phyloP scores from a whole-genome alignment of 2,888 invertebrate species.

The Petrolisthes manimaculis region DNA sequence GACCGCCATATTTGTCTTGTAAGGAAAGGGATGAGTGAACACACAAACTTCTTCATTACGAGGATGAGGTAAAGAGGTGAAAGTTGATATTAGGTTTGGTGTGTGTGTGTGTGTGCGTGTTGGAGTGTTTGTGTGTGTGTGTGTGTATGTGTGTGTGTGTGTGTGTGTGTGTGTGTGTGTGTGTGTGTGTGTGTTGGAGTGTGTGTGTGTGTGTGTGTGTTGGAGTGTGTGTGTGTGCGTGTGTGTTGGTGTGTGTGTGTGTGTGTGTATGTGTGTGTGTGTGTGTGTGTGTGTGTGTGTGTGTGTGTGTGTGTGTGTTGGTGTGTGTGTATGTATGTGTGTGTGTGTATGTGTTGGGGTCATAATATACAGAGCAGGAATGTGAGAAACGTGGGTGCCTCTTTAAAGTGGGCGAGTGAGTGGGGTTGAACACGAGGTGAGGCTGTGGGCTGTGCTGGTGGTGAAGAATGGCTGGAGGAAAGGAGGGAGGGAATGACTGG shows the following conservation, averaged over 20 bases:
- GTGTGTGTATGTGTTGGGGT: background rate
- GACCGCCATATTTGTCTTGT: background rate
- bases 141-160: constrained; percentile 11
- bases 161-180: constrained; percentile 24
- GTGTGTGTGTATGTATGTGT: background rate
- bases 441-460: background rate
- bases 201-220: background rate
- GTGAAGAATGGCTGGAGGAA: background rate
- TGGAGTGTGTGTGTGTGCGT: background rate
- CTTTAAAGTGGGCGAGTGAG: too few relatives aligned
- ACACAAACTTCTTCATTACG: background rate
- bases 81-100: background rate
- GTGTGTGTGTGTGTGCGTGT: background rate
- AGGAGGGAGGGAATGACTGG: background rate
- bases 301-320: constrained; percentile 29
- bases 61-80: background rate
- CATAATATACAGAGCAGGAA: too few relatives aligned
- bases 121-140: constrained; percentile 14
- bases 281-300: constrained; percentile 36
- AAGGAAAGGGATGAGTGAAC: background rate
- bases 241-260: background rate
- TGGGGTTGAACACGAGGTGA: background rate
- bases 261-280: constrained; percentile 31
- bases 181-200: constrained; percentile 20
- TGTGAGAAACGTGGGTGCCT: too few relatives aligned